These are phyloP conservation scores for Byasa hedistus DNA, from an alignment of 2,888 invertebrate species.

Conservation along the genomic window DNA sequence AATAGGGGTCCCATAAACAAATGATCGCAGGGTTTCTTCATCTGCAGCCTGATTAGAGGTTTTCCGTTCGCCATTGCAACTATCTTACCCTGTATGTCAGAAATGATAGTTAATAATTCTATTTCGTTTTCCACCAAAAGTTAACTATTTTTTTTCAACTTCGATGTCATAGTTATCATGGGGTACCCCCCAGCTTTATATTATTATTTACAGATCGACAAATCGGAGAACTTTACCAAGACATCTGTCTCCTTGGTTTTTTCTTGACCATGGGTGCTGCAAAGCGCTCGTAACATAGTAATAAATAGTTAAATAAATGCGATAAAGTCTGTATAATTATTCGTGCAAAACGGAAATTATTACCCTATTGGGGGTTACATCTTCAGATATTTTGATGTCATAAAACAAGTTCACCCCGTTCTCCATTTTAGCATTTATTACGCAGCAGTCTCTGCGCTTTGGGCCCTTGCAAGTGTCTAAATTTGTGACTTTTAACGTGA, in stretches of 20 bases:
- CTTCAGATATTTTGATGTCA: conserved; percentile 35
- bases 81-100: conserved; percentile 55
- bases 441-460: conserved; percentile 42
- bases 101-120: neutral
- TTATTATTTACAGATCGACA: too few species aligned
- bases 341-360: neutral
- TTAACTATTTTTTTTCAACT: too few species aligned
- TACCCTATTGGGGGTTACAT: conserved; percentile 37
- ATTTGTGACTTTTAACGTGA: conserved; percentile 36
- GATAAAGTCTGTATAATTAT: too few species aligned
- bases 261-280: too few species aligned
- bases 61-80: conserved; percentile 49
- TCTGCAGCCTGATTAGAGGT: conserved; percentile 55
- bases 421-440: conserved; percentile 23
- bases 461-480: conserved; percentile 44
- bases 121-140: too few species aligned
- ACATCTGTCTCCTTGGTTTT: too few species aligned
- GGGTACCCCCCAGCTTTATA: too few species aligned
- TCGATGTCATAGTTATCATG: too few species aligned
- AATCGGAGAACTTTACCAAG: too few species aligned
- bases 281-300: too few species aligned
- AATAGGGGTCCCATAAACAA: conserved; percentile 57
- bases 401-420: conserved; percentile 33
- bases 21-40: conserved; percentile 64
- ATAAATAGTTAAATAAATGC: too few species aligned